phyloP scores from a whole-genome alignment of 2,113 vertebrate species.

The Syrrhaptes paradoxus region DNA sequence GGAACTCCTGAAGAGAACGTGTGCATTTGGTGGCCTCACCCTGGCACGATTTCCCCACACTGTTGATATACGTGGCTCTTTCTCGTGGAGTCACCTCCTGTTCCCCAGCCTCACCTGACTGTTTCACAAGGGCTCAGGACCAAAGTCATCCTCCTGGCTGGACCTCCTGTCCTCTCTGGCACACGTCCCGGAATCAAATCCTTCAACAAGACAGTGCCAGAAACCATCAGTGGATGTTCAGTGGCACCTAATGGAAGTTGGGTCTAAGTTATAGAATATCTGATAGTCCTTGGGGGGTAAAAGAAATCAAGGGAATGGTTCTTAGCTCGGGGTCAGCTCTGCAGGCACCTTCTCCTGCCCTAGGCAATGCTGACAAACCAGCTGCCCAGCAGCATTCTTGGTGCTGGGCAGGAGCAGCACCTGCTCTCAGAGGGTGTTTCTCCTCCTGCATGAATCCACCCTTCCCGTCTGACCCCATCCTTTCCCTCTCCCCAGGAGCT shows the following conservation, averaged over 20 bases:
- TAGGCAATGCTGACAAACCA: not conserved
- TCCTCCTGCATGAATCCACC: not conserved
- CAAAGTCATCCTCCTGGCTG: not conserved
- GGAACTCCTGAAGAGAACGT: not conserved
- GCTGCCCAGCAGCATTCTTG: not conserved
- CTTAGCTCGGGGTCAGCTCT: not conserved
- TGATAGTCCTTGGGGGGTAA: not conserved
- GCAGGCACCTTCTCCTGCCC: not conserved
- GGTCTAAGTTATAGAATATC: not conserved
- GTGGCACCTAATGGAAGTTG: not conserved
- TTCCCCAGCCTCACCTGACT: not conserved
- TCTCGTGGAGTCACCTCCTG: not conserved
- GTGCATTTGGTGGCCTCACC: not conserved
- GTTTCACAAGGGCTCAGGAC: not conserved
- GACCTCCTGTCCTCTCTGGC: not conserved
- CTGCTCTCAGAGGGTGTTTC: not conserved
- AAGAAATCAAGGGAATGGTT: not conserved
- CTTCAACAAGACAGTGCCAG: not conserved
- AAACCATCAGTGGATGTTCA: not conserved
- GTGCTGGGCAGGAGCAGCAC: not conserved
- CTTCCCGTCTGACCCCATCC: not conserved
- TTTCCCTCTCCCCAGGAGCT: not conserved
- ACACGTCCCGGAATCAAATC: not conserved
- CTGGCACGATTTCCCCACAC: fast-evolving
- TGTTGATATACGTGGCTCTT: not conserved